Evolutionary conservation across 2,888 invertebrate species (phyloP).

Genomic region (Maniola hyperantus): DNA sequence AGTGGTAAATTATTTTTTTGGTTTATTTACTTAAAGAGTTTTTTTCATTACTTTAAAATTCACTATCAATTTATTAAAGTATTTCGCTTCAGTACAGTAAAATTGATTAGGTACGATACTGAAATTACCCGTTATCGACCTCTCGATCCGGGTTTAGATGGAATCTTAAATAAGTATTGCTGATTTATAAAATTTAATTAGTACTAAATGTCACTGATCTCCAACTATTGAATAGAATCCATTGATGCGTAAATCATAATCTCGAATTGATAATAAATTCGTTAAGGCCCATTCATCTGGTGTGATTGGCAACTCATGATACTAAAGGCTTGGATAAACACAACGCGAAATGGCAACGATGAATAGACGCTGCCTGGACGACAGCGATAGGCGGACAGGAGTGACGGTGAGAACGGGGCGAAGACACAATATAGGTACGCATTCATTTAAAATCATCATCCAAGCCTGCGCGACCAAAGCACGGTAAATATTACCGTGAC

Average conservation of each 20-base stretch:
- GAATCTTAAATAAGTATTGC: conserved; percentile 25
- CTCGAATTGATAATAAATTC: conserved; percentile 54
- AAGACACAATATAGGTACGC: no score
- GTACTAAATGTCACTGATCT: conserved; percentile 47
- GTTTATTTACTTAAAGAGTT: no score
- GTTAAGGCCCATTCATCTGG: conserved; percentile 68
- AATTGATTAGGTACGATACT: conserved; percentile 1
- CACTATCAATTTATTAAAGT: no score
- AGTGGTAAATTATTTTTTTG: no score
- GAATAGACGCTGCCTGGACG: no score
- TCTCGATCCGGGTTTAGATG: conserved; percentile 23
- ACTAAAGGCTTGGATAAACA: conserved; percentile 22
- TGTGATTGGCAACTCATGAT: conserved; percentile 63
- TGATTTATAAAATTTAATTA: conserved; percentile 32
- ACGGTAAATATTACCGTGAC: no score
- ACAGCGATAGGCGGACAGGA: no score
- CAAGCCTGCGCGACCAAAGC: no score
- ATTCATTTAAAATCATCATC: no score
- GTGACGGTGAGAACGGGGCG: no score
- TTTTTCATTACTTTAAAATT: background rate
- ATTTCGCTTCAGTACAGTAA: no score
- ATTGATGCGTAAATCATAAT: conserved; percentile 25
- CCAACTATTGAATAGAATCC: conserved; percentile 19
- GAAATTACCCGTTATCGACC: conserved; percentile 20
- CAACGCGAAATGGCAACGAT: background rate